Percentiles rank a stretch among this genome's conserved stretches.
These are phyloP conservation scores for Pachyrhynchus sulphureomaculatus DNA, from an alignment of 1,140 invertebrate species.

Conservation along the genomic window DNA sequence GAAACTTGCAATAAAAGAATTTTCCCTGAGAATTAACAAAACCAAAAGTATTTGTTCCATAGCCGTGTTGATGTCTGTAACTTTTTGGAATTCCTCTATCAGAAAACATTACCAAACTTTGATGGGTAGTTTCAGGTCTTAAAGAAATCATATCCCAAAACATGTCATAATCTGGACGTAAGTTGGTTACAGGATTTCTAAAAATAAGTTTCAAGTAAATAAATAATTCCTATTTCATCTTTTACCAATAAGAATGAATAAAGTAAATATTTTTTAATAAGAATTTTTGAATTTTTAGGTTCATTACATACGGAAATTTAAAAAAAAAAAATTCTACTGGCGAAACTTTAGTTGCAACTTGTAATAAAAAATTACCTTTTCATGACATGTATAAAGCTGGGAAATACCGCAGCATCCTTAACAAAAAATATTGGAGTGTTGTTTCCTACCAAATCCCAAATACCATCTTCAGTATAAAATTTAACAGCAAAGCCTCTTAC, in stretches of 20 bases:
- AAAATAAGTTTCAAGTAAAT: constrained; percentile 11
- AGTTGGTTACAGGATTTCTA: constrained; percentile 66
- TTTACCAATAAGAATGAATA: not conserved
- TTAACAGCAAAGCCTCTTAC: constrained; percentile 72
- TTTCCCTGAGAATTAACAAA: constrained; percentile 63
- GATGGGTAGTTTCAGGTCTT: constrained; percentile 80
- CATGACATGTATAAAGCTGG: constrained; percentile 62
- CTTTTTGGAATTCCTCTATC: constrained; percentile 91
- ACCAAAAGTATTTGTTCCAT: constrained; percentile 73
- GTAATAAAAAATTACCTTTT: too few species aligned
- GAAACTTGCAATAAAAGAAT: constrained; percentile 73
- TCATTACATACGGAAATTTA: too few species aligned
- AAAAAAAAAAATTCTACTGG: too few species aligned
- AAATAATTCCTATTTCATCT: not conserved
- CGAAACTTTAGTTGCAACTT: too few species aligned
- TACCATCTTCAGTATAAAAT: too few species aligned
- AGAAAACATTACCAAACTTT: constrained; percentile 77
- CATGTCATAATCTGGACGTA: constrained; percentile 73
- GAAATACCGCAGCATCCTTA: constrained; percentile 69
- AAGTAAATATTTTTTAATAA: too few species aligned
- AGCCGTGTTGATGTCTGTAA: constrained; percentile 71
- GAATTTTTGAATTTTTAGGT: too few species aligned
- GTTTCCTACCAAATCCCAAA: too few species aligned
- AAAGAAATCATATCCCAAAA: constrained; percentile 91
- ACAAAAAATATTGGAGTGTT: constrained; percentile 75